Percentiles rank a stretch among this genome's conserved stretches.
phyloP scores from a whole-genome alignment of 2,797 vertebrate species.

The Leptoclinus maculatus region DNA sequence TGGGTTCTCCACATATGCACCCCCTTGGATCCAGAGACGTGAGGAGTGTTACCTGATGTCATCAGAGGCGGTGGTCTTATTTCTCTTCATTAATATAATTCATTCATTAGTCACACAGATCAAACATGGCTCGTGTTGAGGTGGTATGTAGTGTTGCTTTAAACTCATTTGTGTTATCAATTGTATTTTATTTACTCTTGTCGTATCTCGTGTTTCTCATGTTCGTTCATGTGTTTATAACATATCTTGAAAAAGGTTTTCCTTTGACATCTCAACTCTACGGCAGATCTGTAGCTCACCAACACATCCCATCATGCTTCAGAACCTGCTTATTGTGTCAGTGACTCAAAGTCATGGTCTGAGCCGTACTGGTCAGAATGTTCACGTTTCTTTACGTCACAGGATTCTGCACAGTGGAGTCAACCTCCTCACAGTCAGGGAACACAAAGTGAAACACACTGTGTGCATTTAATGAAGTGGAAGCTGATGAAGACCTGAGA shows the following conservation, averaged over 20 bases:
- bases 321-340: too few species aligned
- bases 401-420: background rate
- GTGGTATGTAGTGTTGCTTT: background rate
- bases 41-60: background rate
- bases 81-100: background rate
- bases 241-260: background rate
- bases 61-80: too few species aligned
- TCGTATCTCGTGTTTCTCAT: background rate
- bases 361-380: too few species aligned
- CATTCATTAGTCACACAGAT: background rate
- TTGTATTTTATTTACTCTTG: background rate
- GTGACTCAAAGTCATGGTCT: too few species aligned
- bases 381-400: too few species aligned
- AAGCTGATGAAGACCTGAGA: too few species aligned
- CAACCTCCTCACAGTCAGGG: background rate
- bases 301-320: too few species aligned
- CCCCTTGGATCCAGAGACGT: too few species aligned
- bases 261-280: too few species aligned
- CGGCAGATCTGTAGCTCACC: too few species aligned
- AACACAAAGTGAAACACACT: background rate
- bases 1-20: too few species aligned
- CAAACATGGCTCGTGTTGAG: background rate
- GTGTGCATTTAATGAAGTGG: too few species aligned
- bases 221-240: background rate
- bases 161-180: background rate